phyloP scores from a whole-genome alignment of 2,888 invertebrate genomes.

The Zootermopsis nevadensis region DNA sequence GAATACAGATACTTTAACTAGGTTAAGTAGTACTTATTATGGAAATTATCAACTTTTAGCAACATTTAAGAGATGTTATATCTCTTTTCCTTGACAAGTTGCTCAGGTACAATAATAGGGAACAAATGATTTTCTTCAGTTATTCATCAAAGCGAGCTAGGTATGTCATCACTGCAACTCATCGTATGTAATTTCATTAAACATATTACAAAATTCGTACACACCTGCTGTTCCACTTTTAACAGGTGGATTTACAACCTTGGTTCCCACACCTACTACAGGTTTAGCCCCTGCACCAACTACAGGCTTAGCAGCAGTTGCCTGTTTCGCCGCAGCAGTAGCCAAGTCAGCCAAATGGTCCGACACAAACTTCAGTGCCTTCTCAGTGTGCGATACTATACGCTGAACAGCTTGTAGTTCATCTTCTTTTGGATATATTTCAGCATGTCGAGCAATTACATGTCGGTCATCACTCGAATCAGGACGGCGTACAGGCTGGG shows the following conservation, averaged over 20 bases:
- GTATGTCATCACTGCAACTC: constrained; percentile 39
- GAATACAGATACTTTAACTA: background rate
- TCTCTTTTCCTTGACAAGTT: background rate
- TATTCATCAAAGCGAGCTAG: constrained; percentile 42
- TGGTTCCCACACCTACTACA: constrained; percentile 18
- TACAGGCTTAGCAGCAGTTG: constrained; percentile 39
- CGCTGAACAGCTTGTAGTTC: constrained; percentile 91
- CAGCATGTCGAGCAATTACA: constrained; percentile 91
- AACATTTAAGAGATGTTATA: too few species aligned
- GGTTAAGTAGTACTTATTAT: too few species aligned
- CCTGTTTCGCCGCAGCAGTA: constrained; percentile 54
- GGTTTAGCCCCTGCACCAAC: constrained; percentile 29
- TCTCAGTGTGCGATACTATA: constrained; percentile 92
- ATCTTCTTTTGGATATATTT: constrained; percentile 92
- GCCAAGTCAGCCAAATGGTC: constrained; percentile 83
- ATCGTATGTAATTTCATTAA: too few species aligned
- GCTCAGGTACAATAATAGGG: constrained; percentile 32
- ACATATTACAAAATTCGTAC: background rate
- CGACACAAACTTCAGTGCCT: constrained; percentile 92
- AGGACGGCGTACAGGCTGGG: constrained; percentile 77
- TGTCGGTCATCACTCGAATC: constrained; percentile 97
- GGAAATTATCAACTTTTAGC: too few species aligned
- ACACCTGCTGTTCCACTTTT: constrained; percentile 28
- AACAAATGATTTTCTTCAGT: constrained; percentile 40
- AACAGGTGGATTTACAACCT: constrained; percentile 12